phyloP scores from a whole-genome alignment of 2,888 invertebrate genomes.

The Drosophila antonietae region DNA sequence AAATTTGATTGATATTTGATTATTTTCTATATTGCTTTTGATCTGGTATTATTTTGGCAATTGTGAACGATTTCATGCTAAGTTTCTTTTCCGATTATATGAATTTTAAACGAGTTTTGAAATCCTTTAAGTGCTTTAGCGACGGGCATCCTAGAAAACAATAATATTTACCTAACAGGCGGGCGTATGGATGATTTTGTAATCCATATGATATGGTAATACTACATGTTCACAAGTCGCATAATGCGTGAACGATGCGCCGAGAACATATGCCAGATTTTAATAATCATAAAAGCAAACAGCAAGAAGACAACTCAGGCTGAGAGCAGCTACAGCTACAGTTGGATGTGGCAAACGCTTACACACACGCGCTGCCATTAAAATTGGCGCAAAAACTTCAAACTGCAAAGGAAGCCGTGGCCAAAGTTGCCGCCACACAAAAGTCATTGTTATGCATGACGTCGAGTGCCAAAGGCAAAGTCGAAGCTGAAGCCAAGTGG shows the following conservation, averaged over 20 bases:
- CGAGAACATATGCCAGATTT: constrained; percentile 56
- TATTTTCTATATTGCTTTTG: no score
- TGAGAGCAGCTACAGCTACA: constrained; percentile 48
- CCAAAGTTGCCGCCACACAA: constrained; percentile 40
- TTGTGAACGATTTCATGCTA: no score
- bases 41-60: no score
- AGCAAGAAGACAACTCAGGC: constrained; percentile 25
- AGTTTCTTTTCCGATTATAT: no score
- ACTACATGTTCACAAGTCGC: not conserved
- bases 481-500: constrained; percentile 23
- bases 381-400: constrained; percentile 61
- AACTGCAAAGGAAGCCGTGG: constrained; percentile 32
- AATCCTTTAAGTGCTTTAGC: not conserved
- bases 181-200: not conserved
- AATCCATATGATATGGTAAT: not conserved
- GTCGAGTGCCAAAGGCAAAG: constrained; percentile 62
- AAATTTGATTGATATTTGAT: no score
- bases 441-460: constrained; percentile 81
- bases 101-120: not conserved
- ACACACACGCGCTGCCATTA: constrained; percentile 58
- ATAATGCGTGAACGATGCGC: constrained; percentile 9
- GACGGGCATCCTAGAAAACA: not conserved
- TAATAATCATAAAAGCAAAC: constrained; percentile 75
- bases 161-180: constrained; percentile 3
- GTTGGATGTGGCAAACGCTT: constrained; percentile 56